A percentile compares a stretch with the other conserved stretches of the same genome.
These are phyloP conservation scores for Antitype chi DNA, from an alignment of 2,888 invertebrate species.

Conservation along the genomic window DNA sequence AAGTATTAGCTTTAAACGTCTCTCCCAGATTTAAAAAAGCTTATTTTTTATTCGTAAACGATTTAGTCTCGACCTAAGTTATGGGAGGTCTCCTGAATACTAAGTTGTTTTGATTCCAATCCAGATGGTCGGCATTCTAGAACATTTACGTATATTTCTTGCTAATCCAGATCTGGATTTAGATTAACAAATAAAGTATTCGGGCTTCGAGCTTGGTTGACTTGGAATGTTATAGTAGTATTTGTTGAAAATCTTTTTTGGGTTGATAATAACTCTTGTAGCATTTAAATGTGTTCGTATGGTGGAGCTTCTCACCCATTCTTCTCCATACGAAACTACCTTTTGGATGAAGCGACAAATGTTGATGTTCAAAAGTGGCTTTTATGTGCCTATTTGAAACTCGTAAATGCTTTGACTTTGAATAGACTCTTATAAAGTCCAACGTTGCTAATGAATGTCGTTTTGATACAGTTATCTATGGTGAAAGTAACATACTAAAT, in stretches of 20 bases:
- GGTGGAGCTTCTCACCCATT: too few relatives aligned
- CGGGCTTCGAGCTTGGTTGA: background rate
- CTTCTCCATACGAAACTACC: too few relatives aligned
- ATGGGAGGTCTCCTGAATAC: constrained; percentile 35
- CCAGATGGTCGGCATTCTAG: constrained; percentile 34
- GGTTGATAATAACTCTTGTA: background rate
- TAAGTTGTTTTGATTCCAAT: constrained; percentile 38
- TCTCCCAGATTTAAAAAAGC: constrained; percentile 28
- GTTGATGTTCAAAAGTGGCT: too few relatives aligned
- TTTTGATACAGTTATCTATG: background rate
- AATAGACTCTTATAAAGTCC: background rate
- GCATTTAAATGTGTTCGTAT: background rate
- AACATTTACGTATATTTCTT: constrained; percentile 28
- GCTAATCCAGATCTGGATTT: constrained; percentile 40
- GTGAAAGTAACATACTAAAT: background rate
- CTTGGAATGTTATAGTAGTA: background rate
- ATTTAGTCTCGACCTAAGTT: constrained; percentile 39
- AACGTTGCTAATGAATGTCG: background rate
- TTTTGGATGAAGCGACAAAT: too few relatives aligned
- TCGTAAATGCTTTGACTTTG: too few relatives aligned
- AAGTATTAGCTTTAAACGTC: constrained; percentile 20
- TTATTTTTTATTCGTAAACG: constrained; percentile 56
- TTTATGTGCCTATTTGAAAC: too few relatives aligned
- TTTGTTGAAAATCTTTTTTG: background rate
- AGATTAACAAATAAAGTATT: constrained; percentile 31